A percentile compares a stretch with the other conserved stretches of the same genome.
These are phyloP conservation scores for Charadrius vociferus DNA, from an alignment of 2,113 vertebrate species.

Conservation along the genomic window DNA sequence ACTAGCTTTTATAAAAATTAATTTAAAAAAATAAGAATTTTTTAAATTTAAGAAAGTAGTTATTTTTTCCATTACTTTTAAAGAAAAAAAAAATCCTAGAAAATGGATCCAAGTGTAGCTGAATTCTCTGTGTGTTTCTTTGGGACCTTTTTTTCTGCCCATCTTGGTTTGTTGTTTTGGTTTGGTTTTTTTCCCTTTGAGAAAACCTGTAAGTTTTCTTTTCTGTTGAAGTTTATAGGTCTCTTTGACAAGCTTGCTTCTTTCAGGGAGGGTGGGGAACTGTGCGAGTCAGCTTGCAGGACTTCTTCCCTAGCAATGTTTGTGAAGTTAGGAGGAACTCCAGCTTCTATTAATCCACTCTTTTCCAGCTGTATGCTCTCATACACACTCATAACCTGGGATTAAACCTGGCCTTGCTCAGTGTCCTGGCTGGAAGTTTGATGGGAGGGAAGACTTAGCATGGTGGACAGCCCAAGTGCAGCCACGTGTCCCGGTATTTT, in stretches of 20 bases:
- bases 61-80: neutral
- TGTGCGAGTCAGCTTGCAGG: conserved; percentile 23
- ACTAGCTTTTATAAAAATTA: neutral
- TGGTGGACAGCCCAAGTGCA: neutral
- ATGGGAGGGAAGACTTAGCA: neutral
- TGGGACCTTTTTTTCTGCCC: neutral
- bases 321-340: neutral
- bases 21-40: neutral
- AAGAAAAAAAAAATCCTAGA: neutral
- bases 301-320: neutral
- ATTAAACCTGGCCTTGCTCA: neutral
- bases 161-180: no score
- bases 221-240: neutral
- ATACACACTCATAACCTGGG: neutral
- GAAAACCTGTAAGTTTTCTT: neutral
- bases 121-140: neutral
- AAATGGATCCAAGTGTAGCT: neutral
- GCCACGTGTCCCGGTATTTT: neutral
- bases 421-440: neutral
- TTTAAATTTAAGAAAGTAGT: neutral
- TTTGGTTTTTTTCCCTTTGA: neutral
- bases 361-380: neutral
- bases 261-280: neutral
- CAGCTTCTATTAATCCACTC: neutral
- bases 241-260: neutral